phyloP scores from a whole-genome alignment of 2,797 vertebrate genomes.

The Sternarchorhynchus goeldii region DNA sequence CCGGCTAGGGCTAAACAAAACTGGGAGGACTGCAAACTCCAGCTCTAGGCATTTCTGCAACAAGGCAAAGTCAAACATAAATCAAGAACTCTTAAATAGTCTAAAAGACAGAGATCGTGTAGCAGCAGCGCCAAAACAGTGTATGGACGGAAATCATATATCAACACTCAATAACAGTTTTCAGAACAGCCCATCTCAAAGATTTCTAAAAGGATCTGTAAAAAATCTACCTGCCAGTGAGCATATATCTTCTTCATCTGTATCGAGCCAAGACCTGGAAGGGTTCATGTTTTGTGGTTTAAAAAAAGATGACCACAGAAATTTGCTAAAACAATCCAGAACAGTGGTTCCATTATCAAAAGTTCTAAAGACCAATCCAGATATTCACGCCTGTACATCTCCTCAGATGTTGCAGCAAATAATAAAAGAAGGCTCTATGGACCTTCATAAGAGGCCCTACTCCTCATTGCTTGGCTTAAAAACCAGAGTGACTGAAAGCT shows the following conservation, averaged over 20 bases:
- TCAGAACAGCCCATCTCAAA: slow-evolving; percentile 29
- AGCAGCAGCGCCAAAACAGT: slow-evolving; percentile 51
- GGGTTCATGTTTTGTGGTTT: not conserved
- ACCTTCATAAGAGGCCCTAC: not conserved
- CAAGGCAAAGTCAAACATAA: slow-evolving; percentile 44
- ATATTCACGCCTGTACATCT: not conserved
- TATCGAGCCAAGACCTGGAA: slow-evolving; percentile 6
- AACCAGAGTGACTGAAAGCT: slow-evolving; percentile 15
- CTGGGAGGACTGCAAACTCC: slow-evolving; percentile 51
- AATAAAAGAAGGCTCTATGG: not conserved
- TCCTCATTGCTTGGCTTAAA: slow-evolving; percentile 16
- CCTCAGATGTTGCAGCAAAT: not conserved
- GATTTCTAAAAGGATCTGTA: not conserved
- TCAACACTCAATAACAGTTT: slow-evolving; percentile 4
- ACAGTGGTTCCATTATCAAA: slow-evolving; percentile 5
- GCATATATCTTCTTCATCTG: not conserved
- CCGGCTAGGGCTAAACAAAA: slow-evolving; percentile 60
- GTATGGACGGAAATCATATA: slow-evolving; percentile 9
- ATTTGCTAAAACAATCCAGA: slow-evolving; percentile 6
- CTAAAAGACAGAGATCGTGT: slow-evolving; percentile 44
- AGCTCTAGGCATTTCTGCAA: slow-evolving; percentile 45
- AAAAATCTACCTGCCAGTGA: not conserved
- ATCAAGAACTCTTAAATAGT: slow-evolving; percentile 34
- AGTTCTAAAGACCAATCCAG: slow-evolving; percentile 20
- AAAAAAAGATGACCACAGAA: slow-evolving; percentile 2